phyloP scores from a whole-genome alignment of 2,888 invertebrate genomes.

The Cynaeus angustus region DNA sequence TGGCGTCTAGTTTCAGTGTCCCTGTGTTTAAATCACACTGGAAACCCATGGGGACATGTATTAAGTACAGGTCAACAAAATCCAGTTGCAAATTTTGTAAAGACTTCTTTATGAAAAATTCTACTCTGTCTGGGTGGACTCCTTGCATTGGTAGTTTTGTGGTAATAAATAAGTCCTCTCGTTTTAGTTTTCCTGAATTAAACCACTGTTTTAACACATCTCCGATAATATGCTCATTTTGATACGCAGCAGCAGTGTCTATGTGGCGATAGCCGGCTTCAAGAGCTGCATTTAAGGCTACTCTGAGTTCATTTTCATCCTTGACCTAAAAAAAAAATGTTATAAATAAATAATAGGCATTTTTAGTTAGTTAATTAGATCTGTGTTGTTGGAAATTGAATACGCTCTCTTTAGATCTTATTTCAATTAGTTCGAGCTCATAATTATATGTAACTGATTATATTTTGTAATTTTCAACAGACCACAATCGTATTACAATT shows the following conservation, averaged over 20 bases:
- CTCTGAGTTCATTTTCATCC: conserved; percentile 76
- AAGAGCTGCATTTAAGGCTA: conserved; percentile 80
- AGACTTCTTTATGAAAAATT: conserved; percentile 57
- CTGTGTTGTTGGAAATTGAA: too few relatives aligned
- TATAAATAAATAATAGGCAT: too few relatives aligned
- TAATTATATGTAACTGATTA: too few relatives aligned
- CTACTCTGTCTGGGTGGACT: conserved; percentile 72
- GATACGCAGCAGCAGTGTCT: conserved; percentile 84
- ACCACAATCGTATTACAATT: too few relatives aligned
- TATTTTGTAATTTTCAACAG: too few relatives aligned
- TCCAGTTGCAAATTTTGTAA: conserved; percentile 57
- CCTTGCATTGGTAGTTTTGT: conserved; percentile 83
- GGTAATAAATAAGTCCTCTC: conserved; percentile 87
- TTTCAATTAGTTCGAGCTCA: too few relatives aligned
- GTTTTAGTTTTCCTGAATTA: conserved; percentile 77
- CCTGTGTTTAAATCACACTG: conserved; percentile 42
- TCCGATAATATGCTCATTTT: conserved; percentile 84
- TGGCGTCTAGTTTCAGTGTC: not conserved
- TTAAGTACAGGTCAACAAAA: conserved; percentile 61
- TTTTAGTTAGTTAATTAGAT: too few relatives aligned
- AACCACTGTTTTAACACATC: conserved; percentile 82
- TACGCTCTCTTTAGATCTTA: too few relatives aligned
- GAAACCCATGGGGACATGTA: conserved; percentile 59
- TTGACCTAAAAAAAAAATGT: conserved; percentile 76
- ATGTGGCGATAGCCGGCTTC: conserved; percentile 87